Evolutionary conservation across 23 tunicate species (phyloP).

Genomic region (Aplidium turbinatum): DNA sequence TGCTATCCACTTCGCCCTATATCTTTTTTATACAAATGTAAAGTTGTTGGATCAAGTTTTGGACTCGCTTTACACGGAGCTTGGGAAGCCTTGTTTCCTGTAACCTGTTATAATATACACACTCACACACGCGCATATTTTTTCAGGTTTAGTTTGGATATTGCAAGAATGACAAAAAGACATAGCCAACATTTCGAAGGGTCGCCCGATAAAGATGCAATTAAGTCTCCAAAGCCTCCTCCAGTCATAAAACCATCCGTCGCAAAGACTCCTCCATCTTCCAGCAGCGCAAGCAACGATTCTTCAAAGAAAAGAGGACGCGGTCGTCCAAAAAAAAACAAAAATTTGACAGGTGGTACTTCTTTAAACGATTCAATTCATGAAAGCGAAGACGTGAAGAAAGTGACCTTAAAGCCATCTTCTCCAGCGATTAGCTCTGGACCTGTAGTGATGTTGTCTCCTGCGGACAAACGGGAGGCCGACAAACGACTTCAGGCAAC

Average conservation of each 20-base stretch:
- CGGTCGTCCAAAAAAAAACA: conserved; percentile 49
- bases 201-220: conserved; percentile 41
- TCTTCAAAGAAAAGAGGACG: conserved; percentile 34
- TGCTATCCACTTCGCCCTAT: too few relatives aligned
- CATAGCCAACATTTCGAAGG: conserved; percentile 41
- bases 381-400: neutral
- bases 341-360: neutral
- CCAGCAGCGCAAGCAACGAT: neutral
- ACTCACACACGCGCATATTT: neutral
- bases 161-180: conserved; percentile 77
- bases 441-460: conserved; percentile 61
- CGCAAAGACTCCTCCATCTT: neutral
- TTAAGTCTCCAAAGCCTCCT: neutral
- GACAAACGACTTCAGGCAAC: conserved; percentile 27
- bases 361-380: neutral
- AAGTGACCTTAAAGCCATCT: neutral
- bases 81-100: neutral
- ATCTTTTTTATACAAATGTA: too few relatives aligned
- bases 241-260: neutral
- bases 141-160: conserved; percentile 71
- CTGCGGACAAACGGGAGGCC: conserved; percentile 49
- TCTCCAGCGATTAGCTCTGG: conserved; percentile 3
- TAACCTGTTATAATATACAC: neutral
- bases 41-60: neutral
- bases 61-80: too few relatives aligned